Base-by-base conservation (phyloP, 1,140 invertebrate species). In the Euwallacea fornicatus region DNA sequence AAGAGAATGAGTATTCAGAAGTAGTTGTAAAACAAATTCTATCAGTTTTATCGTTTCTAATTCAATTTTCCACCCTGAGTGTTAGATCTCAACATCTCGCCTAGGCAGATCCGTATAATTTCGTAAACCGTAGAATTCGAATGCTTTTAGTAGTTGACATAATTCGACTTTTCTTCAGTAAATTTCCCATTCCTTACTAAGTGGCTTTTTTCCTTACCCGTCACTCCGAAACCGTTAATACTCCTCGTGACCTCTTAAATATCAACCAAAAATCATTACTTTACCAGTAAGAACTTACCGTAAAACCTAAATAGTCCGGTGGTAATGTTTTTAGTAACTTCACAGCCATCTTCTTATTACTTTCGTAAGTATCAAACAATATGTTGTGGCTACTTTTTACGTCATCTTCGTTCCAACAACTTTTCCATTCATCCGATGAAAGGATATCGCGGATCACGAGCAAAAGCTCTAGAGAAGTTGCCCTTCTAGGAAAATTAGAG, bases 371-470 rank as follows among this genome's bases (percentile, higher is more conserved):
- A 60, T 78, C 77, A 47, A 73, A 73, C 11, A 78, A 43, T 47
- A 78, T 72, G 42, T 72, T 69, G 44, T 78, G 75, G 44, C 76
- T 74, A 62, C 77, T 77, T 42, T 75, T 69, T 10, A 78, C 71
- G 47, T 78, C 77, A 15, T 77, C 75, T 58, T 72, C 69, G 7
- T 64, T 66, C 73, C 70, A 75, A 47, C 68, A 75, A 43, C 42
- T 68, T 42, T 65, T 61, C 77, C 77, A 78, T 41, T 76, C 68
- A 9, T 75, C 68, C 9, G 42, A 42, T 16, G 53, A 13, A 6
- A 74, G 41, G 50, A 74, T 56, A 9, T 46, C 56, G 7, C 71
- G 72, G 16, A 76, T 71, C n/a, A 73, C 56, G 9, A 74, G 42
- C 50, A 77, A 61, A 33, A 76, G 50, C 42, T 77, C 76, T 54